Evolutionary conservation across 2,797 vertebrate genomes (phyloP), one percentile per base, ranked within the genome.

Genomic region (Sebastes itinus): DNA sequence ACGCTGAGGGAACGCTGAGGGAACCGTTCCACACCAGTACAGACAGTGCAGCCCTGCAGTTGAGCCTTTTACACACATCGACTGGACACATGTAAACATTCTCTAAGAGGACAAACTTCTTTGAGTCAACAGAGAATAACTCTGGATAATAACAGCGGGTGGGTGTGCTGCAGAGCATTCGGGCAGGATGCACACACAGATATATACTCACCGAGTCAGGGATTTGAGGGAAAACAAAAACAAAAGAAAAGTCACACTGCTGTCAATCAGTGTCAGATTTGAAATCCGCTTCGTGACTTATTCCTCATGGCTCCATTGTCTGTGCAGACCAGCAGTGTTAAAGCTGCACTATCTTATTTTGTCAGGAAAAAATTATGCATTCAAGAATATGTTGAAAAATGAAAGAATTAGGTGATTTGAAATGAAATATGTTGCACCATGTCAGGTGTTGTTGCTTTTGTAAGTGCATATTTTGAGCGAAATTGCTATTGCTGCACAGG

Each of bases 61-160:
- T 11, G 32, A 60, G 54, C 72, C 72, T 10, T 77, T 38, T 5
- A 65, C 82, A 74, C 81, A 79, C 54, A 72, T 68, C 58, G 32
- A 25, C 72, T 59, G 69, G 64, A 79, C 81, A 87, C 76, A 83
- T 20, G 66, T 18, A 86, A 77, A 89, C 75, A 87, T 7, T 69
- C 64, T 42, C 16, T 16, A 7, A 76, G 73, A 81, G 6, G 35
- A 80, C 59, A 75, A 82, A 86, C 52, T 22, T 75, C 64, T 52
- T 20, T 25, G 65, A 66, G 71, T 85, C 77, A 79, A 83, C 76
- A 83, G 22, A 13, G 25, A 68, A 72, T 12, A 75, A 64, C 33
- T 25, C 2, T 28, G 25, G 60, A 14, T 22, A 54, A 73, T 72
- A 84, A 65, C 1, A n/a, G 66, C 1, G 35, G 35, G 35, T 38